Conservation (phyloP, 1,140 invertebrate species). For the Bombus confusus region DNA sequence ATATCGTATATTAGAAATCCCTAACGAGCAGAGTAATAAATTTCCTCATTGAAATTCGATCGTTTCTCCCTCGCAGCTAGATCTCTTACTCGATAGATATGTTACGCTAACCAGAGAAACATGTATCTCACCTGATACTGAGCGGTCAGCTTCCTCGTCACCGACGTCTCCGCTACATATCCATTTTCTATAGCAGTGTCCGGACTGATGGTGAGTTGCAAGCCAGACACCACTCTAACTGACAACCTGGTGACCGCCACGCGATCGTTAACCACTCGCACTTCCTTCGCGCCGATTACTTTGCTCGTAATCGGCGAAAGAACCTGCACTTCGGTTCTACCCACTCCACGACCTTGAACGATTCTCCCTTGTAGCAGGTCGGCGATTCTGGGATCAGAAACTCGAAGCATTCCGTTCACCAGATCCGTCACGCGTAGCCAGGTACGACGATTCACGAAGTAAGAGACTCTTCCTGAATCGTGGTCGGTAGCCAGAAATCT, state of each 20-base stretch:
- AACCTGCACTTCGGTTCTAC: constrained; percentile 96
- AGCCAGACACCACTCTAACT: constrained; percentile 94
- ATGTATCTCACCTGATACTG: constrained; percentile 91
- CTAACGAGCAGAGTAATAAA: too few relatives aligned
- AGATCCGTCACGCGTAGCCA: constrained; percentile 95
- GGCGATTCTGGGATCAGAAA: constrained; percentile 94
- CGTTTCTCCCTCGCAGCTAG: too few relatives aligned
- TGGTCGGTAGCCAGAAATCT: constrained; percentile 95
- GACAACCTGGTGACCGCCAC: constrained; percentile 91
- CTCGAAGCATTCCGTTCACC: constrained; percentile 90
- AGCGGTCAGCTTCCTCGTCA: constrained; percentile 93
- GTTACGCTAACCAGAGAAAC: not conserved
- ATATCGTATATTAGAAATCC: too few relatives aligned
- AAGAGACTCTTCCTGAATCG: constrained; percentile 94
- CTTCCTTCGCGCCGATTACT: constrained; percentile 94
- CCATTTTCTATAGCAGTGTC: constrained; percentile 93
- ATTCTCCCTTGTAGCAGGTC: constrained; percentile 90
- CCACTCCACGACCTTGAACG: constrained; percentile 93
- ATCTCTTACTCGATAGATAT: not conserved
- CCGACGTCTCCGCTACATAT: constrained; percentile 94
- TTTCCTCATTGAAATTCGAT: too few relatives aligned
- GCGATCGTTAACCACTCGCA: constrained; percentile 95
- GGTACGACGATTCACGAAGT: constrained; percentile 93
- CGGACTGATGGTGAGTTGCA: constrained; percentile 94
- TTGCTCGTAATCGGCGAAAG: constrained; percentile 95